Conservation (phyloP, 2,113 vertebrate species). For the Triplophysa siluroides region DNA sequence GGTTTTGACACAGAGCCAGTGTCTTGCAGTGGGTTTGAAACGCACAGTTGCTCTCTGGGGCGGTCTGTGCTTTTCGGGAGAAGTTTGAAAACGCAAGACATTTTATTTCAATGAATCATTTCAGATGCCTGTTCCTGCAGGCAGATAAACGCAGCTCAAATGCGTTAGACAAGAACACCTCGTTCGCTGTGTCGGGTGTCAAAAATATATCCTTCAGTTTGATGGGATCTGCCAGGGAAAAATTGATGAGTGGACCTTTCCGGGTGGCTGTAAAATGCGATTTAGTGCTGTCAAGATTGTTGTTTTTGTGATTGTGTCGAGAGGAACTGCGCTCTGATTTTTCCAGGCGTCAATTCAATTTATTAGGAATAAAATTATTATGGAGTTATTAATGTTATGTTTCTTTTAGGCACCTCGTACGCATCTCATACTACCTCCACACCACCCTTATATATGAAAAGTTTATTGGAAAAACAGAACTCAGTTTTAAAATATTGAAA, state of each 20-base stretch:
- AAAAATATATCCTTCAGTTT: constrained; percentile 29
- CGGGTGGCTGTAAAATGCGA: not conserved
- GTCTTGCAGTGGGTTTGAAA: not conserved
- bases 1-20: not conserved
- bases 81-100: constrained; percentile 15
- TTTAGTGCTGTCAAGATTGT: constrained; percentile 18
- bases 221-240: constrained; percentile 22
- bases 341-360: not conserved
- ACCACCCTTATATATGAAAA: too few relatives aligned
- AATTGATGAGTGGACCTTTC: constrained; percentile 13
- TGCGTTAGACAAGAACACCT: not conserved
- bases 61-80: not conserved
- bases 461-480: too few relatives aligned
- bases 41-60: not conserved
- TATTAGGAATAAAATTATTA: not conserved
- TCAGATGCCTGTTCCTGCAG: not conserved
- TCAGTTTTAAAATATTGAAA: too few relatives aligned
- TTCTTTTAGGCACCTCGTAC: not conserved
- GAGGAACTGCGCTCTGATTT: not conserved
- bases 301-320: constrained; percentile 26
- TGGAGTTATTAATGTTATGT: not conserved
- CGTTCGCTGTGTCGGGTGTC: not conserved
- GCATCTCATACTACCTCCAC: not conserved
- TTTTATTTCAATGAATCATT: constrained; percentile 12
- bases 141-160: constrained; percentile 15